Base-by-base conservation (phyloP, 2,797 vertebrate species). In the Centropyge bicolor region DNA sequence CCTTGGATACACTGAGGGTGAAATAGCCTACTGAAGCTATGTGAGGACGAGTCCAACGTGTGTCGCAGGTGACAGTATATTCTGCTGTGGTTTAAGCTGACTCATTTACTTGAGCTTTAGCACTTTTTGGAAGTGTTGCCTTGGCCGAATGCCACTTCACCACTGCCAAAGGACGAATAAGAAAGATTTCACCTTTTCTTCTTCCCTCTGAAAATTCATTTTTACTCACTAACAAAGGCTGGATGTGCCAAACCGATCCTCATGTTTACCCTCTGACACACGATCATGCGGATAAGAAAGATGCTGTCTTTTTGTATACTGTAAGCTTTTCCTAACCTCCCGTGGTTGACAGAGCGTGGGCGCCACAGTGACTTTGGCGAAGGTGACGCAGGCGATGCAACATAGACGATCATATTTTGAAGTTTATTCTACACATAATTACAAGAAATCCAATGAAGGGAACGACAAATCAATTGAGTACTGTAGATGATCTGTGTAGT, bases 111-210 rank as follows among this genome's bases (percentile, higher is more conserved):
- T 83, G 84, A 90, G 86, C 79, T 85, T 74, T 73, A 87, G 87
- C 88, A 89, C 84, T 91, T 91, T 93, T 87, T 83, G 81, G 88
- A 91, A 84, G 85, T 90, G 86, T 89, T 90, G 91, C 92, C 92
- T 91, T 89, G 89, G 90, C 83, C 61, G 6, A 77, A 68, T 4
- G 85, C 91, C 90, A 87, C 81, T 74, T 88, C 88, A 88, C 90
- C 86, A 93, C 93, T 93, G 93, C 91, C 94, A 94, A 92, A 92
- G 77, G 76, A 89, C 35, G 78, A 86, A 76, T 69, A 70, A 68
- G 70, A 86, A 79, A 69, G 52, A 82, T 63, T 70, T 62, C 63
- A 79, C 64, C 66, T 64, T 79, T 84, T 56, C 74, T 79, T 80
- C 68, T 66, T 74, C 63, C 76, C 79, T 74, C 70, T n/a, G 55